Conservation (phyloP, 2,113 vertebrate genomes). For the Romanogobio albipinnatus region DNA sequence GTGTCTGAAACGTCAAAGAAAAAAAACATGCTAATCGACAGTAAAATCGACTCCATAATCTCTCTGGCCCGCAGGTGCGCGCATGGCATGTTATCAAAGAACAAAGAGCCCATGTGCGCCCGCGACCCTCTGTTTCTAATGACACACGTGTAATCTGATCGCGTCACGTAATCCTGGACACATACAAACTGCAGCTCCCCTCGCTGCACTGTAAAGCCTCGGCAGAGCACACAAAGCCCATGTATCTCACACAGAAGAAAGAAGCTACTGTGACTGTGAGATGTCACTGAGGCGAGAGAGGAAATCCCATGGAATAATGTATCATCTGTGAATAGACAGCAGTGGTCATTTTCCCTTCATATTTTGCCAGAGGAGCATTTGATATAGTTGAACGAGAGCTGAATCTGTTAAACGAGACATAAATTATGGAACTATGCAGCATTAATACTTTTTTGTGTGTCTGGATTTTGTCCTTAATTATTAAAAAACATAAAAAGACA, state of each 20-base stretch:
- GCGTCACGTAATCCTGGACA: slow-evolving; percentile 19
- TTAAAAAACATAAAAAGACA: no score
- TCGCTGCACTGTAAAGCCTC: not conserved
- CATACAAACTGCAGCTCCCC: slow-evolving; percentile 5
- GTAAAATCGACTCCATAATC: not conserved
- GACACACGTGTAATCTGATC: slow-evolving; percentile 30
- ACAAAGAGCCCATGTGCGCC: slow-evolving; percentile 47
- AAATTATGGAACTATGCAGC: no score
- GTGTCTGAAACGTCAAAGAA: not conserved
- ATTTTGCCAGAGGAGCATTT: not conserved
- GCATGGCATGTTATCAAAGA: slow-evolving; percentile 33
- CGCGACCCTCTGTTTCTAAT: slow-evolving; percentile 34
- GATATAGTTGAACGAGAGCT: not conserved
- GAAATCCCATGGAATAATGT: not conserved
- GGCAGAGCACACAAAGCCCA: not conserved
- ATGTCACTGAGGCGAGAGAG: not conserved
- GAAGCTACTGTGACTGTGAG: not conserved
- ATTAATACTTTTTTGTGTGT: no score
- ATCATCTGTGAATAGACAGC: slow-evolving; percentile 22
- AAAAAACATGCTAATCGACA: not conserved
- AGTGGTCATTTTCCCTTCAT: not conserved
- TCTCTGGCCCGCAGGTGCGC: slow-evolving; percentile 42
- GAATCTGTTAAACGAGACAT: not conserved
- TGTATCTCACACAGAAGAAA: not conserved
- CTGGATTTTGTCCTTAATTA: no score